These are phyloP conservation scores for Tenthredo distinguenda DNA, from an alignment of 2,888 invertebrate genomes.

Conservation along the genomic window DNA sequence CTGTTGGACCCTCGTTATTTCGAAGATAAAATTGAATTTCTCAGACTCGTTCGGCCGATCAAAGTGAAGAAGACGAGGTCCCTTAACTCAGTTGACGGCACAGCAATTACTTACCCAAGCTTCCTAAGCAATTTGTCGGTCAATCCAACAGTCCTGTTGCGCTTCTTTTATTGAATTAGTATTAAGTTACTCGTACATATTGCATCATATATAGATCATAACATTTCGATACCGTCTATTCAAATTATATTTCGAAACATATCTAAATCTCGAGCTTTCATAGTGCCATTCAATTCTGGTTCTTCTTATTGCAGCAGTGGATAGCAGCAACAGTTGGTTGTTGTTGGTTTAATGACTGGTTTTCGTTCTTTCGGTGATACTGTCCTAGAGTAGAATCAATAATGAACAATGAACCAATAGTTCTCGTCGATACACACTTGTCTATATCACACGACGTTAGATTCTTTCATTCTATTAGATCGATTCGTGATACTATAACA, in stretches of 20 bases:
- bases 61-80: neutral
- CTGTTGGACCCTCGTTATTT: neutral
- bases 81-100: neutral
- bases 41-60: neutral
- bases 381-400: neutral
- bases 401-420: neutral
- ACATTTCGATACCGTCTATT: neutral
- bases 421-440: neutral
- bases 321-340: neutral
- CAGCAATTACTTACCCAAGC: slow-evolving; percentile 10
- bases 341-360: neutral
- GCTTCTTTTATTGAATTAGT: neutral
- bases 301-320: neutral
- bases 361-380: neutral
- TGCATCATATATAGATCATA: neutral
- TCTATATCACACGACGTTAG: neutral
- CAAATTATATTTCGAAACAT: neutral
- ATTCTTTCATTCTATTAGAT: neutral
- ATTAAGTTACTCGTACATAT: neutral
- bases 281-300: neutral
- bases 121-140: neutral
- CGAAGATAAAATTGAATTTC: neutral
- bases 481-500: neutral
- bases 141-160: neutral
- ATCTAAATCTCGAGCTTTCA: neutral